A percentile compares a stretch with the other conserved stretches of the same genome.
Evolutionary conservation across 2,888 invertebrate genomes (phyloP).

Genomic region (Andrena fulva): DNA sequence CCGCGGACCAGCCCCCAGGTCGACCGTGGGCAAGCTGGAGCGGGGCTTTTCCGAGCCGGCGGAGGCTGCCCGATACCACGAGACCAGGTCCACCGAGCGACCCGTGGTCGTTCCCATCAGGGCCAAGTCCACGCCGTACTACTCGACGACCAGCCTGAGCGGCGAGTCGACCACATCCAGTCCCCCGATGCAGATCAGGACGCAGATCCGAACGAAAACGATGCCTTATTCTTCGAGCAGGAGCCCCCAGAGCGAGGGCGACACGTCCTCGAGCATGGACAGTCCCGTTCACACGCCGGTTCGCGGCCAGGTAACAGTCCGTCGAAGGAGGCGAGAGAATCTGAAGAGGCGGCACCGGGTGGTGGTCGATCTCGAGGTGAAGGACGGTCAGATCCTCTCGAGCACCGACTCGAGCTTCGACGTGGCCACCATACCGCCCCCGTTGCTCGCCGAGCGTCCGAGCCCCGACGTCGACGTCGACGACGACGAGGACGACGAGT

Average conservation of each 20-base stretch:
- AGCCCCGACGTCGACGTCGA: conserved; percentile 86
- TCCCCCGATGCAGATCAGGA: conserved; percentile 82
- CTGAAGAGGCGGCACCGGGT: conserved; percentile 82
- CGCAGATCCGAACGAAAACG: conserved; percentile 83
- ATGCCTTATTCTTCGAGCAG: conserved; percentile 80
- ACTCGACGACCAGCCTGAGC: conserved; percentile 87
- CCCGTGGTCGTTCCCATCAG: conserved; percentile 85
- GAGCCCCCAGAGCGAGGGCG: conserved; percentile 84
- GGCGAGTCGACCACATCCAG: conserved; percentile 87
- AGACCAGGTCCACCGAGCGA: conserved; percentile 86
- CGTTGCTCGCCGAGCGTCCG: conserved; percentile 88
- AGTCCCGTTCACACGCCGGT: conserved; percentile 84
- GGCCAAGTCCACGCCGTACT: conserved; percentile 81
- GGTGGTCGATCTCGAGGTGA: conserved; percentile 83
- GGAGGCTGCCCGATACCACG: conserved; percentile 68
- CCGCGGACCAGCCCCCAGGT: not conserved
- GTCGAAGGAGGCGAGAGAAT: conserved; percentile 82
- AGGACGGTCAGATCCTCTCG: conserved; percentile 83
- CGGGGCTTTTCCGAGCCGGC: conserved; percentile 76
- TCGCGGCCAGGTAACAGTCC: conserved; percentile 79
- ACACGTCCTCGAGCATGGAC: conserved; percentile 84
- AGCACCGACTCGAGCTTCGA: conserved; percentile 91
- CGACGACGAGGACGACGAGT: conserved; percentile 71
- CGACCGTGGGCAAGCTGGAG: conserved; percentile 57
- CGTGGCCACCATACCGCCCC: conserved; percentile 91